Conservation (phyloP, 2,113 vertebrate species). For the human region GRCh38 chr7:55701001-55701500, state of each 20-base stretch:
- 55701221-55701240: not conserved
- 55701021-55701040: too few species aligned
- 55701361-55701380: too few species aligned
- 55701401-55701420: not conserved
- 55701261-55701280: too few species aligned
- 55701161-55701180: not conserved
- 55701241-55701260: not conserved
- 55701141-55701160: not conserved
- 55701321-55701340: not conserved
- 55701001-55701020: not conserved
- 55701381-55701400: not conserved
- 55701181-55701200: not conserved
- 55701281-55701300: not conserved
- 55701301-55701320: not conserved
- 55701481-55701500: not conserved
- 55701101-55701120: not conserved
- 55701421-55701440: not conserved
- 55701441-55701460: not conserved
- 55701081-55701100: not conserved
- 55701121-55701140: not conserved
- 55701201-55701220: too few species aligned
- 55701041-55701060: not conserved
- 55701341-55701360: not conserved
- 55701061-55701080: not conserved
- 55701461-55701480: not conserved